Evolutionary conservation across 1,140 invertebrate species (phyloP), one percentile per base, ranked within the genome.

Genomic region (Ostrea edulis): DNA sequence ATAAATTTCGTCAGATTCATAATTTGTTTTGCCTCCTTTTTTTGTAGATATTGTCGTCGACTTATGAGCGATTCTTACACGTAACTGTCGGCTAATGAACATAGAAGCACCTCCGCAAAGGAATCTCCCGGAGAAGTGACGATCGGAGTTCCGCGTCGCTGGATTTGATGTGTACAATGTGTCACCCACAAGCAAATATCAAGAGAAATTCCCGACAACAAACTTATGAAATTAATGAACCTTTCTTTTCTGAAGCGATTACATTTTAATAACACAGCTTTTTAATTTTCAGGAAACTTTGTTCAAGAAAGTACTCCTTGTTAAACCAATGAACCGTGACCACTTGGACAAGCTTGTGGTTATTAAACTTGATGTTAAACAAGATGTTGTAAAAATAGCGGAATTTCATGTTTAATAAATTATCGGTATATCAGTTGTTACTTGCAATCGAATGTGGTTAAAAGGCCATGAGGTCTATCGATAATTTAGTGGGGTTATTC

Each of bases 331-430:
- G 68, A 77, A 77, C 68, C 68, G 68, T 29, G 22, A 77, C 35
- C 22, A 25, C 12, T 35, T 14, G 1, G 68, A 77, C 68, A 77
- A 35, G 68, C 68, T 35, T 77, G 68, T 77, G 22, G 68, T 77
- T 77, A 77, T 44, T 77, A 77, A 44, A 12, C 25, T 77, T 77
- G 68, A 77, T 77, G 68, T 77, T 77, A 77, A 77, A 77, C 68
- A 77, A 77, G 68, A 77, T 77, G 68, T 77, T 77, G 68, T 77
- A 77, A 77, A 77, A 77, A 25, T 77, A 77, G 25, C 22, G 29
- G 68, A 77, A 77, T 77, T 77, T 77, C 9, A 77, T 25, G 29
- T 14, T 29, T 29, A 14, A 29, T 29, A 77, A 77, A 77, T 25
- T 77, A 35, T 77, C 29, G 25, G 29, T 77, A 35, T 77, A 35